Conservation (phyloP, 1,140 invertebrate species). For the Trichonephila clavipes region DNA sequence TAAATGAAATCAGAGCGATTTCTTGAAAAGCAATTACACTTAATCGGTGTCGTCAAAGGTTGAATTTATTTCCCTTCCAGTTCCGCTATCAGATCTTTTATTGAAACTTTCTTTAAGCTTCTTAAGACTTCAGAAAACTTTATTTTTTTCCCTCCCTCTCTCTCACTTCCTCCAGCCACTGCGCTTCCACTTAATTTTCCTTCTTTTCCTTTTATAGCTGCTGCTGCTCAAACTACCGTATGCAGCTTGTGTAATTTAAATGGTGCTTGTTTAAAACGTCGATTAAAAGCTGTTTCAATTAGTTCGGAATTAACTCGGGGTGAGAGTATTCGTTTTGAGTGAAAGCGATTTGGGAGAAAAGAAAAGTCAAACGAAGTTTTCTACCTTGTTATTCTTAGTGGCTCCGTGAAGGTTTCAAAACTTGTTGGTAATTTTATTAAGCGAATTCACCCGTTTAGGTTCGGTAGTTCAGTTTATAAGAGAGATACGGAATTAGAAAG, state of each 20-base stretch:
- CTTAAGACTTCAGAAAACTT: constrained; percentile 46
- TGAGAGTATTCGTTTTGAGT: neutral
- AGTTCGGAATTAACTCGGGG: constrained; percentile 62
- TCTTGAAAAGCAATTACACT: constrained; percentile 75
- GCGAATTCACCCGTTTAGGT: neutral
- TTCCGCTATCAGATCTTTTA: constrained; percentile 71
- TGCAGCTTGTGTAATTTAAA: constrained; percentile 2
- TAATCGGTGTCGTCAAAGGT: constrained; percentile 75
- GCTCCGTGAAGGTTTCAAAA: neutral
- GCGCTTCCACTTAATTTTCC: neutral
- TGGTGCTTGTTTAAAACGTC: constrained; percentile 70
- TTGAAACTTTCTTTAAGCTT: constrained; percentile 76
- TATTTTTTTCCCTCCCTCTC: constrained; percentile 2
- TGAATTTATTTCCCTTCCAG: constrained; percentile 68
- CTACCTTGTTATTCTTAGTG: neutral
- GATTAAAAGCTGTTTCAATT: constrained; percentile 74
- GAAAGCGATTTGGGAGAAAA: constrained; percentile 11
- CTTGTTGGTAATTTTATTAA: constrained; percentile 29
- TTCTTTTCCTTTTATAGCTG: neutral
- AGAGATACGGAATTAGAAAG: too few species aligned
- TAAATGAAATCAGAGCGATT: constrained; percentile 75
- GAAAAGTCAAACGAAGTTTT: neutral
- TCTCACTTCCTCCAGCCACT: neutral
- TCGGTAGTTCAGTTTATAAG: neutral
- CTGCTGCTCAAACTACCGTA: neutral